A percentile compares a stretch with the other conserved stretches of the same genome.
phyloP scores from a whole-genome alignment of 2,888 invertebrate species.

The Leuctra nigra region DNA sequence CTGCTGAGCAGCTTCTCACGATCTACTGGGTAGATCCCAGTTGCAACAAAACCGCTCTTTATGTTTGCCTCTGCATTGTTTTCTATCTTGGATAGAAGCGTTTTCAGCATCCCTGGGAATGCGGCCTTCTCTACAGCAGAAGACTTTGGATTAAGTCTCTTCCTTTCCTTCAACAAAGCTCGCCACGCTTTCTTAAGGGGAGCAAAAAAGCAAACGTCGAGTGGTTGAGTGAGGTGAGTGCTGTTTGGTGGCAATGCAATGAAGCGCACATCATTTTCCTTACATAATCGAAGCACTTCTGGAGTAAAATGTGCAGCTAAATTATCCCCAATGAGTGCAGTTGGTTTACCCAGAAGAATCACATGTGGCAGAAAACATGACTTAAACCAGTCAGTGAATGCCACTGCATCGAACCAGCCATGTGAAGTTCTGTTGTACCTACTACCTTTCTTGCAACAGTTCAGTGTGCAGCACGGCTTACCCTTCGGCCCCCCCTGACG shows the following conservation, averaged over 20 bases:
- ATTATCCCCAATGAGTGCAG: background rate
- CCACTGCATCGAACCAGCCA: slow-evolving; percentile 35
- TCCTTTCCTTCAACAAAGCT: background rate
- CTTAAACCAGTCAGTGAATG: slow-evolving; percentile 36
- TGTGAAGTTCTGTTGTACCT: slow-evolving; percentile 30
- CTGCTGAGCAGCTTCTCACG: background rate
- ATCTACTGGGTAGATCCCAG: background rate
- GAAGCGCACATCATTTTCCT: slow-evolving; percentile 34
- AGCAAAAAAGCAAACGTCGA: slow-evolving; percentile 32
- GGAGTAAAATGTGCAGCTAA: slow-evolving; percentile 30
- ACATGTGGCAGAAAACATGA: slow-evolving; percentile 30
- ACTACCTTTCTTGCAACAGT: slow-evolving; percentile 14
- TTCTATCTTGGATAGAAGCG: background rate
- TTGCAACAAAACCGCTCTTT: background rate
- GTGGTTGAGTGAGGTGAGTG: slow-evolving; percentile 31
- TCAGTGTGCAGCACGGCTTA: slow-evolving; percentile 3
- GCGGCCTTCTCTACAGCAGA: background rate
- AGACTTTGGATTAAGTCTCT: background rate
- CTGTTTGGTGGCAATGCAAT: slow-evolving; percentile 33
- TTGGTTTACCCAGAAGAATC: slow-evolving; percentile 26
- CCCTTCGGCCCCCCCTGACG: slow-evolving; percentile 30
- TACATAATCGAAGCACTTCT: slow-evolving; percentile 32
- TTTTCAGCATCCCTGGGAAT: background rate
- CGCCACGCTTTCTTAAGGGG: slow-evolving; percentile 26
- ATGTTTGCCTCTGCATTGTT: background rate